These are phyloP conservation scores for Noctua fimbriata DNA, from an alignment of 2,888 invertebrate genomes.

Conservation along the genomic window DNA sequence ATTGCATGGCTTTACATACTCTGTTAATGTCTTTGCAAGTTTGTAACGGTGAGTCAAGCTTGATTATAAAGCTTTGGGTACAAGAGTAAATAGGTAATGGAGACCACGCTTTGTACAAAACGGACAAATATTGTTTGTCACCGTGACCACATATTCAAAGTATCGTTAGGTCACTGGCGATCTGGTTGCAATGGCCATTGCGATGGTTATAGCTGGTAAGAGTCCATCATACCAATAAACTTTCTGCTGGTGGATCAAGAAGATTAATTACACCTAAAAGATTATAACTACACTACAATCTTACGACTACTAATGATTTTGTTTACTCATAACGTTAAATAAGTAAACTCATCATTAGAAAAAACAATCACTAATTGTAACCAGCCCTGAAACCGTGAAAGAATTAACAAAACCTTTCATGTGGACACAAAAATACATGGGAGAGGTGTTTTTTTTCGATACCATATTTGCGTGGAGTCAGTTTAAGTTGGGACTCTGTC, in stretches of 20 bases:
- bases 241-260: not conserved
- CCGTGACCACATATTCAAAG: not conserved
- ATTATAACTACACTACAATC: not conserved
- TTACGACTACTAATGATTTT: not conserved
- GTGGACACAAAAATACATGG: not conserved
- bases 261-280: not conserved
- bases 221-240: not conserved
- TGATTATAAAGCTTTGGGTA: not conserved
- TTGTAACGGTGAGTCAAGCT: conserved; percentile 17
- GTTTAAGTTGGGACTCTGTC: conserved; percentile 1
- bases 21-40: conserved; percentile 21
- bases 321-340: not conserved
- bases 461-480: not conserved
- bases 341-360: not conserved
- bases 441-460: not conserved
- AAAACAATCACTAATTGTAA: not conserved
- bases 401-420: not conserved
- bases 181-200: not conserved
- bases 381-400: not conserved
- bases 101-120: not conserved
- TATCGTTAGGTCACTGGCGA: not conserved
- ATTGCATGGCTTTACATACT: conserved; percentile 10
- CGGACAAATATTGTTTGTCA: not conserved
- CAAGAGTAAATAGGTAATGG: conserved; percentile 2
- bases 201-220: not conserved